Conservation (phyloP, 2,797 vertebrate species). For the Darevskia nairensis region DNA sequence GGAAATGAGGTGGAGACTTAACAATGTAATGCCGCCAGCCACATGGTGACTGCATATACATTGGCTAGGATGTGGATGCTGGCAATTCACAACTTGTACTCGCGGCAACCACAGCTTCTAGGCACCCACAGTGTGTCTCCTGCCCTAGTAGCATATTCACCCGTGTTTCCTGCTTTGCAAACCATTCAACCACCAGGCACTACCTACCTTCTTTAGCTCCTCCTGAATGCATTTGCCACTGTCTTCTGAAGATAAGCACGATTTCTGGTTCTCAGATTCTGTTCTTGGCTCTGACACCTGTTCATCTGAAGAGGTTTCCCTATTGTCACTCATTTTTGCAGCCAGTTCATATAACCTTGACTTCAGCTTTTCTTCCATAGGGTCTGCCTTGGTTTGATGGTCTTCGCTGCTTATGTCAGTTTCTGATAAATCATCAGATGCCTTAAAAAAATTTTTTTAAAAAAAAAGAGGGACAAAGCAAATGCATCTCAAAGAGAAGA, state of each 20-base stretch:
- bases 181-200: neutral
- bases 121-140: neutral
- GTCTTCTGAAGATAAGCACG: slow-evolving; percentile 75
- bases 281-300: slow-evolving; percentile 75
- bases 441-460: slow-evolving; percentile 59
- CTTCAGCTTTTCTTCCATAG: slow-evolving; percentile 80
- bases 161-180: neutral
- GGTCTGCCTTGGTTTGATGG: slow-evolving; percentile 62
- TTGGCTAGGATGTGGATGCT: neutral
- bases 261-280: slow-evolving; percentile 71
- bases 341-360: slow-evolving; percentile 83
- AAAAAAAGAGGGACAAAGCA: neutral
- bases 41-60: neutral
- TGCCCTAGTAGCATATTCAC: neutral
- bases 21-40: neutral
- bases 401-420: slow-evolving; percentile 76
- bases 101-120: too few species aligned
- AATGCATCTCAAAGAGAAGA: slow-evolving; percentile 11
- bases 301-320: slow-evolving; percentile 88
- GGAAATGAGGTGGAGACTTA: neutral
- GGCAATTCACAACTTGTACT: too few species aligned
- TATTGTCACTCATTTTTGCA: slow-evolving; percentile 85
- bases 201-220: slow-evolving; percentile 80
- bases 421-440: slow-evolving; percentile 74
- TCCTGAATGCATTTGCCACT: slow-evolving; percentile 76